These are phyloP conservation scores for Tubulanus polymorphus DNA, from an alignment of 2,888 invertebrate species.

Conservation along the genomic window DNA sequence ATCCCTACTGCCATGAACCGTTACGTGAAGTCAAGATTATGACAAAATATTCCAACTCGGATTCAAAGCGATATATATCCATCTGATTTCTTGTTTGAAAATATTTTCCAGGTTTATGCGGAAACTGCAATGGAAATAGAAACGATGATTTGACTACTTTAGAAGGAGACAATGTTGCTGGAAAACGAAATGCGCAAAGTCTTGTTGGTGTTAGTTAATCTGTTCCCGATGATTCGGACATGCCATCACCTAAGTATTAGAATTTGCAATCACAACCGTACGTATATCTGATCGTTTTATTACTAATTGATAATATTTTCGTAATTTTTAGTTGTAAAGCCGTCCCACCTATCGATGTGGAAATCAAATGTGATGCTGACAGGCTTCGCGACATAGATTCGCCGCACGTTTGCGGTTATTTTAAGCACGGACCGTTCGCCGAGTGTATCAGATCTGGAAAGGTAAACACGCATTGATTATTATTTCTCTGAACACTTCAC, in stretches of 20 bases:
- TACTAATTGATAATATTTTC: no score
- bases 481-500: no score
- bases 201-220: constrained; percentile 22
- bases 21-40: no score
- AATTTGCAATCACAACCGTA: not conserved
- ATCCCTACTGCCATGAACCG: no score
- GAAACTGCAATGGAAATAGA: constrained; percentile 27
- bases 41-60: no score
- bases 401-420: no score
- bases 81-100: no score
- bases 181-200: constrained; percentile 10
- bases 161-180: constrained; percentile 21
- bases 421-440: constrained; percentile 31
- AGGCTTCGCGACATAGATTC: no score
- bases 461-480: constrained; percentile 15
- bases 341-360: no score
- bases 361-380: no score
- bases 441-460: constrained; percentile 23
- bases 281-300: not conserved
- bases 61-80: no score
- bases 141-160: constrained; percentile 22
- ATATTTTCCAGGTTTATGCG: constrained; percentile 26
- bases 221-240: constrained; percentile 26
- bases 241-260: not conserved
- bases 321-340: no score